These are phyloP conservation scores for Sarotherodon lohbergeri DNA, from an alignment of 2,113 vertebrate species.

Conservation along the genomic window DNA sequence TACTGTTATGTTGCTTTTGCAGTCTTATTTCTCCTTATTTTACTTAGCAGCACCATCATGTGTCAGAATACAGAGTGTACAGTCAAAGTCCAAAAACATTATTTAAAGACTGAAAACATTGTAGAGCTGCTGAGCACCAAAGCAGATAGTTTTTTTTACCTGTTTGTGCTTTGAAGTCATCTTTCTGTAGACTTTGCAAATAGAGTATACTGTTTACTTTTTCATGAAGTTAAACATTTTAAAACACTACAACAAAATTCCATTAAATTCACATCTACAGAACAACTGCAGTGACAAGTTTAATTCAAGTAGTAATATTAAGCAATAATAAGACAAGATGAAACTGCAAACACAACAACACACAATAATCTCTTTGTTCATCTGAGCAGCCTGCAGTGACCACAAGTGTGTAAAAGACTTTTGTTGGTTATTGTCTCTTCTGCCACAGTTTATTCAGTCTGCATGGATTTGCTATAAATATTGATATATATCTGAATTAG, in stretches of 20 bases:
- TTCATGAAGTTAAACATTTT: not conserved
- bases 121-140: too few species aligned
- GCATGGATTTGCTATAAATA: too few species aligned
- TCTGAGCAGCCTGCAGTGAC: too few species aligned
- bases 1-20: not conserved
- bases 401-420: too few species aligned
- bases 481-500: too few species aligned
- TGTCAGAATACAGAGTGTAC: not conserved
- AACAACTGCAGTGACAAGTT: not conserved
- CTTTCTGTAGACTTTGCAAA: not conserved
- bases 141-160: too few species aligned
- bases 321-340: too few species aligned
- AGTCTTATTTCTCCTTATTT: not conserved
- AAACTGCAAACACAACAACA: too few species aligned
- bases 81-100: not conserved
- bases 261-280: accelerated
- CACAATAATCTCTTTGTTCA: too few species aligned
- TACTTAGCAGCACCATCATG: not conserved
- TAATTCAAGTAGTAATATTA: not conserved
- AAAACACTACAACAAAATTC: not conserved
- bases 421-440: too few species aligned
- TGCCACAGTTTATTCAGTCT: not conserved
- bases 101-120: too few species aligned
- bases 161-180: not conserved
- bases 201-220: not conserved